phyloP scores from a whole-genome alignment of 2,113 vertebrate species.

The Micronycteris hirsuta region DNA sequence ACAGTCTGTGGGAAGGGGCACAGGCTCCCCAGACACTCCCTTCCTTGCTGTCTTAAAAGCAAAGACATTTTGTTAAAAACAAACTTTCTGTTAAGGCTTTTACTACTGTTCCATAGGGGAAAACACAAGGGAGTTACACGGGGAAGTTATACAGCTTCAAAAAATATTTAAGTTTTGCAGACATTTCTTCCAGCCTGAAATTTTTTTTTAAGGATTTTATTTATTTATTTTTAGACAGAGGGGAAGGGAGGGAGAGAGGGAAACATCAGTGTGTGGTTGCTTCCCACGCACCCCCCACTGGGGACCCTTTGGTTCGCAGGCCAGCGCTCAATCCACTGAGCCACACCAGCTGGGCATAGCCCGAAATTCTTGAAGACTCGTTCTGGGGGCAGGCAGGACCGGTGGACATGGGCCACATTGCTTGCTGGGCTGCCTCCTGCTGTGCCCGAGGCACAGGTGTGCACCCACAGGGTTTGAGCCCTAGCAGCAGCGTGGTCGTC shows the following conservation, averaged over 20 bases:
- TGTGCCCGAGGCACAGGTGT: neutral
- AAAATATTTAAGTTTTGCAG: neutral
- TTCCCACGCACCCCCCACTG: too few relatives aligned
- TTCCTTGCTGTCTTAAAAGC: neutral
- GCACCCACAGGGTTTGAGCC: neutral
- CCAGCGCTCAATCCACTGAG: too few relatives aligned
- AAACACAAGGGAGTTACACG: neutral
- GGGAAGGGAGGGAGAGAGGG: too few relatives aligned
- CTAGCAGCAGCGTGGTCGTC: neutral
- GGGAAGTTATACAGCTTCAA: slow-evolving; percentile 24
- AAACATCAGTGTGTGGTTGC: too few relatives aligned
- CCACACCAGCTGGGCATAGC: too few relatives aligned
- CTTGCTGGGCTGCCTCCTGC: neutral
- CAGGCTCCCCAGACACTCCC: neutral
- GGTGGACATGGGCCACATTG: neutral
- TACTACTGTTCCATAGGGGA: neutral
- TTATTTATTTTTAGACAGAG: too few relatives aligned
- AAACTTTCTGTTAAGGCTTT: slow-evolving; percentile 32
- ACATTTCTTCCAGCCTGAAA: neutral
- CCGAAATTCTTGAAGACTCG: neutral
- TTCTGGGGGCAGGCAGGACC: neutral
- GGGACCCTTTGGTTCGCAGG: too few relatives aligned
- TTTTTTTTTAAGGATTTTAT: too few relatives aligned
- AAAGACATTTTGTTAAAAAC: slow-evolving; percentile 19
- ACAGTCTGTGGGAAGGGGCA: neutral